Conservation (phyloP, 2,888 invertebrate species). For the Torymus aiolomorphi region DNA sequence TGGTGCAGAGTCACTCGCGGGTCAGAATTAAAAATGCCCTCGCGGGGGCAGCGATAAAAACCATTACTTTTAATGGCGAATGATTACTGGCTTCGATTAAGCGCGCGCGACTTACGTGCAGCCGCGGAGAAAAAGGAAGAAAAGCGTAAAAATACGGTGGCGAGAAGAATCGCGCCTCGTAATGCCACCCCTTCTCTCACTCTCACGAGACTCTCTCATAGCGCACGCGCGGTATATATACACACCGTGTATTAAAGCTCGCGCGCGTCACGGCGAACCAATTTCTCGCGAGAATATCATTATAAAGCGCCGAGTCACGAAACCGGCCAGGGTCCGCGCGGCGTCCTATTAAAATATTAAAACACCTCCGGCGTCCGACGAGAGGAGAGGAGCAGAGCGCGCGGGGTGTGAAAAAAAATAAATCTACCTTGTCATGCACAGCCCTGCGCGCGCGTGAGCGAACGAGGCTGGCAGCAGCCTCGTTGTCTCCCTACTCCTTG, state of each 20-base stretch:
- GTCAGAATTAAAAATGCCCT: neutral
- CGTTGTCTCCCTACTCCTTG: slow-evolving; percentile 63
- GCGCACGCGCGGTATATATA: neutral
- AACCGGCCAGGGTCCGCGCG: slow-evolving; percentile 72
- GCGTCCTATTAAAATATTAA: slow-evolving; percentile 76
- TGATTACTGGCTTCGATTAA: slow-evolving; percentile 52
- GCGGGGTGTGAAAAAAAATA: slow-evolving; percentile 74
- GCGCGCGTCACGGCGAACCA: slow-evolving; percentile 66
- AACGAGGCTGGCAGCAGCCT: slow-evolving; percentile 57
- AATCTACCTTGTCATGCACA: slow-evolving; percentile 75
- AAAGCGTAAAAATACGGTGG: slow-evolving; percentile 40
- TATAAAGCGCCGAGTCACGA: slow-evolving; percentile 75
- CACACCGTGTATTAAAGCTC: neutral
- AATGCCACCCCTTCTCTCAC: slow-evolving; percentile 49
- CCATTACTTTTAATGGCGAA: slow-evolving; percentile 38
- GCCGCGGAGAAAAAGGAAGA: slow-evolving; percentile 17
- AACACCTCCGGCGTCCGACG: slow-evolving; percentile 67
- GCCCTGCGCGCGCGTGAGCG: too few species aligned
- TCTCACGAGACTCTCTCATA: slow-evolving; percentile 29
- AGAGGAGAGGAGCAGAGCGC: slow-evolving; percentile 50
- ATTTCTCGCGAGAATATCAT: slow-evolving; percentile 74
- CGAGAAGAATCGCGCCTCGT: slow-evolving; percentile 52
- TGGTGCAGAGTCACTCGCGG: too few species aligned
- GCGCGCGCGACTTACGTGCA: slow-evolving; percentile 48
- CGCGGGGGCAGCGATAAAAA: neutral